phyloP scores from a whole-genome alignment of 2,113 vertebrate species.

The Tragelaphus strepsiceros region DNA sequence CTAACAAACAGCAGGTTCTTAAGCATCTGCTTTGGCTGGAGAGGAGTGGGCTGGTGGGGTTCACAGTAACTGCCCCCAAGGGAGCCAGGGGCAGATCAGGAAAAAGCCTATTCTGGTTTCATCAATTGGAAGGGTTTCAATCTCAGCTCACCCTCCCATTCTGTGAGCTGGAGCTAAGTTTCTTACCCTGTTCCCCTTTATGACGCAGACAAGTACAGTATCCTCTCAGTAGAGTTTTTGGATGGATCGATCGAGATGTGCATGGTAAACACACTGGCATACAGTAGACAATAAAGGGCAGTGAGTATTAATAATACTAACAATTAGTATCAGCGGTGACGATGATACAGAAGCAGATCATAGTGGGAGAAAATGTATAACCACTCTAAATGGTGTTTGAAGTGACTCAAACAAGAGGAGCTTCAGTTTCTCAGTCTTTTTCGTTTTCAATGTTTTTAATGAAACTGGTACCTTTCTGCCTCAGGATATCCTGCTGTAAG shows the following conservation, averaged over 20 bases:
- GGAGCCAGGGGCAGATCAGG: background rate
- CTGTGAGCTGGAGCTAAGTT: background rate
- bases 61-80: background rate
- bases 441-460: background rate
- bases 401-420: background rate
- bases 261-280: background rate
- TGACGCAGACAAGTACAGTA: background rate
- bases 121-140: background rate
- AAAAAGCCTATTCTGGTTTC: background rate
- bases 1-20: background rate
- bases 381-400: background rate
- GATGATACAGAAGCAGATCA: background rate
- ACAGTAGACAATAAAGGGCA: background rate
- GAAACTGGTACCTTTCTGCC: background rate
- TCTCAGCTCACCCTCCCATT: background rate
- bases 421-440: background rate
- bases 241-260: background rate
- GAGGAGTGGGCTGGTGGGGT: background rate
- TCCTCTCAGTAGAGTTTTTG: background rate
- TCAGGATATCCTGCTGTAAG: constrained; percentile 8
- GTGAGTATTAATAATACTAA: background rate
- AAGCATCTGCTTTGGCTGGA: background rate
- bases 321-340: background rate
- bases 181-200: background rate
- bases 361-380: background rate